Base-by-base conservation (phyloP, 1,140 invertebrate genomes). In the Uloborus diversus region DNA sequence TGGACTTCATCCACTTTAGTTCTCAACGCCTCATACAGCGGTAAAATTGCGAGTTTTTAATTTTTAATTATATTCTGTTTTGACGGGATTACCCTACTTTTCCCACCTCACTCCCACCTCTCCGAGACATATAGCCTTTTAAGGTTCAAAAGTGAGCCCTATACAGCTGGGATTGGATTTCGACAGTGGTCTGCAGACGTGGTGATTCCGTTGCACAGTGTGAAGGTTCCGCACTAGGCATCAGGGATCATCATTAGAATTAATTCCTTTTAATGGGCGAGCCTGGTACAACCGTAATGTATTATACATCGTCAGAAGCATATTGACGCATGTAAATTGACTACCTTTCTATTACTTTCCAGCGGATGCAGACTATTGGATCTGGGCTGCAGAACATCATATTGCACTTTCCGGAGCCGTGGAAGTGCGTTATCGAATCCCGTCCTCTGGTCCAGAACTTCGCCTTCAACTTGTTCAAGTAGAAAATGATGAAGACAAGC, bases 351-450 rank as follows among this genome's bases (percentile, higher is more conserved):
- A 9, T 56, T 14, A 1, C 25, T 56, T n/a, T 56, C 53, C 25
- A 79, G 64, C n/a, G n/a, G 20, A 53, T 59, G 64, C 62, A 30
- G 76, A 65, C 11, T 81, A 75, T 51, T 70, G 56, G 62, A 35
- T 81, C 27, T 68, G 61, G 4, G 33, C 49, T 59, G 28, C 51
- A 17, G 66, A 68, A 27, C 27, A 4, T 3, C 33, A 68, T 23
- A 59, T 37, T 17, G 20, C 27, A 20, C 20, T 81, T 9, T 59
- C 69, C 2, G 64, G 65, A 1, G 62, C 75, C 23, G 35, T 75
- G 33, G 65, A 75, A 23, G 70, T 75, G 5, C 25, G 33, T 7
- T 81, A 61, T 56, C 42, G 68, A 23, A 51, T 81, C n/a, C 64
- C 79, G 9, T 32, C 62, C 11, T 20, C 42, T 13, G 25, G 33